A percentile compares a stretch with the other conserved stretches of the same genome.
Conservation (phyloP, 2,797 vertebrate genomes). For the Glossophaga mutica region DNA sequence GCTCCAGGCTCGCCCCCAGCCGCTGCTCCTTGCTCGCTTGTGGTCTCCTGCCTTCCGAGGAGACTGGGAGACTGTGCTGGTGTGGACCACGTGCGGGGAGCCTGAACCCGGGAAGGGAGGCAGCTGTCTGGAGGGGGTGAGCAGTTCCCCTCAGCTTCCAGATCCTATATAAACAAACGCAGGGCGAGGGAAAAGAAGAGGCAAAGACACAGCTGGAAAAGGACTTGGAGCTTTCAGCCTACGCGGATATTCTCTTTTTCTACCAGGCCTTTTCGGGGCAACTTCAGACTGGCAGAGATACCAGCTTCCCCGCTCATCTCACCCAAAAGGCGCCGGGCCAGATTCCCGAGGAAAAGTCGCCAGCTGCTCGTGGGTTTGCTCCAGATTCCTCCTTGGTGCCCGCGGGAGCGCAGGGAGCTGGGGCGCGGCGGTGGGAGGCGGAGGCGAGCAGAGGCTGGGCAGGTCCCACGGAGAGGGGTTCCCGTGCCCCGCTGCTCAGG, state of each 20-base stretch:
- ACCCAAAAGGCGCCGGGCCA: not conserved
- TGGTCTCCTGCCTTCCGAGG: not conserved
- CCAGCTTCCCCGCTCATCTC: not conserved
- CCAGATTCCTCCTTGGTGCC: not conserved
- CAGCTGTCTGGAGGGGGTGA: not conserved
- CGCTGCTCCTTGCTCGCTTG: not conserved
- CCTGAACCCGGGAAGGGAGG: not conserved
- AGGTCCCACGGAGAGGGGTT: not conserved
- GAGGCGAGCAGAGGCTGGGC: not conserved
- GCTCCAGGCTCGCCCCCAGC: not conserved
- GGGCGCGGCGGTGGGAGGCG: not conserved
- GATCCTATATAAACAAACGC: slow-evolving; percentile 53
- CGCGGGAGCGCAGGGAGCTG: not conserved
- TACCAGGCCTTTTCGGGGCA: not conserved
- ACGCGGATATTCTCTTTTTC: not conserved
- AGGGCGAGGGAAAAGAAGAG: not conserved
- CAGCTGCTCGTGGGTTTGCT: not conserved
- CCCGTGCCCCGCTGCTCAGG: slow-evolving; percentile 10
- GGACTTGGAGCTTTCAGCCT: not conserved
- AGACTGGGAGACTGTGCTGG: not conserved
- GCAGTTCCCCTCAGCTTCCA: slow-evolving; percentile 8
- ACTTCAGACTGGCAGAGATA: not conserved
- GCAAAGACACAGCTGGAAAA: not conserved
- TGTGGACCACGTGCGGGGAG: slow-evolving; percentile 68
- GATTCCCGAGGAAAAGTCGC: not conserved